Percentiles rank a stretch among this genome's conserved stretches.
Conservation (phyloP, 2,888 invertebrate genomes). For the Dascillus cervinus region DNA sequence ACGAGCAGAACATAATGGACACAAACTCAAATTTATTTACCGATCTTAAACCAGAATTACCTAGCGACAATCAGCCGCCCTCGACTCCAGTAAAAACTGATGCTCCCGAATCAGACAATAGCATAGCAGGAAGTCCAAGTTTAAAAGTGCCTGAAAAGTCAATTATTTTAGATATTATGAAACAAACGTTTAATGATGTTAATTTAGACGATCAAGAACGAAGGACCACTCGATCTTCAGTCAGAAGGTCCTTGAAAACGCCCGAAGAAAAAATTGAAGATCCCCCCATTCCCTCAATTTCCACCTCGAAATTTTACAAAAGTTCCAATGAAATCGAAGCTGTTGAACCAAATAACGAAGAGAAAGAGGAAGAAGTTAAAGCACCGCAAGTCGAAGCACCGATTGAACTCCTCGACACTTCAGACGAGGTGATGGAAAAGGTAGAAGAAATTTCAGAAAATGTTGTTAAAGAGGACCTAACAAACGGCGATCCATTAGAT, state of each 20-base stretch:
- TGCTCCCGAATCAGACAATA: slow-evolving; percentile 12
- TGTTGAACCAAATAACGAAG: slow-evolving; percentile 7
- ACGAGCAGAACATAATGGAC: slow-evolving; percentile 20
- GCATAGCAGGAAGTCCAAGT: slow-evolving; percentile 24
- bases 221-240: slow-evolving; percentile 21
- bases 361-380: slow-evolving; percentile 4
- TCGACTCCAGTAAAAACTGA: slow-evolving; percentile 7
- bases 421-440: slow-evolving; percentile 5
- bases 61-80: slow-evolving; percentile 11
- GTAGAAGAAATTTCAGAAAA: slow-evolving; percentile 9
- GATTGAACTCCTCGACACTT: not conserved
- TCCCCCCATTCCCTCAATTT: slow-evolving; percentile 4
- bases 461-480: slow-evolving; percentile 13
- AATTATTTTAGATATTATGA: slow-evolving; percentile 51
- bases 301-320: slow-evolving; percentile 14
- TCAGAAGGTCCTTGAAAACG: slow-evolving; percentile 14
- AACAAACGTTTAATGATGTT: slow-evolving; percentile 46
- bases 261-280: slow-evolving; percentile 9
- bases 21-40: slow-evolving; percentile 36
- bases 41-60: slow-evolving; percentile 19
- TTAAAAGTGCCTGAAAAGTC: slow-evolving; percentile 50
- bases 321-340: slow-evolving; percentile 7
- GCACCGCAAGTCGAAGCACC: not conserved
- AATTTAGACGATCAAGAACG: slow-evolving; percentile 19
- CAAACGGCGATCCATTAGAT: slow-evolving; percentile 2